Percentiles rank a stretch among this genome's conserved stretches.
phyloP scores from a whole-genome alignment of 2,113 vertebrate species.

The Clarias batrachus region DNA sequence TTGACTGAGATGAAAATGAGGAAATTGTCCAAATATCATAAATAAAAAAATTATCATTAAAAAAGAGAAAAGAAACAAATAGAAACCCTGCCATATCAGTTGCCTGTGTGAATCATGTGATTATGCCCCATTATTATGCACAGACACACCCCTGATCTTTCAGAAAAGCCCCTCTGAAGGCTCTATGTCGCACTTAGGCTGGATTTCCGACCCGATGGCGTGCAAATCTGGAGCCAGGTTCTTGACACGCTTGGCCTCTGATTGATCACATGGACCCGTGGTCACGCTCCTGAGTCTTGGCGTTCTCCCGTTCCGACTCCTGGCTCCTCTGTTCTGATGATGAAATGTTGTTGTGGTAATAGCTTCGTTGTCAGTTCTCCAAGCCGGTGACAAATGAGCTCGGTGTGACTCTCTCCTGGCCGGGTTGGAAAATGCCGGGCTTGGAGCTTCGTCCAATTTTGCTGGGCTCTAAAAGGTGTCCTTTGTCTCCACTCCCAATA shows the following conservation, averaged over 20 bases:
- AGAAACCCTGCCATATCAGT: neutral
- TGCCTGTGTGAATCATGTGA: neutral
- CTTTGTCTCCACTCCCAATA: conserved; percentile 62
- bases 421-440: conserved; percentile 39
- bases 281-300: conserved; percentile 36
- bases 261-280: conserved; percentile 57
- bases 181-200: neutral
- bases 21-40: neutral
- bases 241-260: conserved; percentile 43
- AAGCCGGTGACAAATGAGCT: conserved; percentile 70
- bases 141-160: neutral
- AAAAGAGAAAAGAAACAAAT: neutral
- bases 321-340: conserved; percentile 62
- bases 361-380: conserved; percentile 66
- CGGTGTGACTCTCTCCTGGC: conserved; percentile 48
- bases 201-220: neutral
- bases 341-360: conserved; percentile 69
- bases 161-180: neutral
- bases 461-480: conserved; percentile 60
- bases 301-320: conserved; percentile 43
- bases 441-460: conserved; percentile 57
- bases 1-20: neutral
- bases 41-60: neutral
- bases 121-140: neutral
- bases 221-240: conserved; percentile 23